phyloP scores from a whole-genome alignment of 2,797 vertebrate genomes.

The Rhynchonycteris naso region DNA sequence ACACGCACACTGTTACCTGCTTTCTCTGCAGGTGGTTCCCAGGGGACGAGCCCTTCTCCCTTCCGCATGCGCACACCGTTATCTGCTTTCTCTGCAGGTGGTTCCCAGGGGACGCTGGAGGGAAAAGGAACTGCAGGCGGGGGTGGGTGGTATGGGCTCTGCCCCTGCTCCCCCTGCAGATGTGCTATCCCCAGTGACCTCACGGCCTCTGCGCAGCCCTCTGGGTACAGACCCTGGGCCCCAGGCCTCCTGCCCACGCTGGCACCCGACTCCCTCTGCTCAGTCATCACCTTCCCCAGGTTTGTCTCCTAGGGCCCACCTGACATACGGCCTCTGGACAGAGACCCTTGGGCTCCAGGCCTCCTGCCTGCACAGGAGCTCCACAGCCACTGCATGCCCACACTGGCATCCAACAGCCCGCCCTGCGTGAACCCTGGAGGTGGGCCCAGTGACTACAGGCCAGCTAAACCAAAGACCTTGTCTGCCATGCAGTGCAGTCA shows the following conservation, averaged over 20 bases:
- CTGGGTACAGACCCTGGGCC: no score
- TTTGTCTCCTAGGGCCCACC: not conserved
- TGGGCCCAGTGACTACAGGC: not conserved
- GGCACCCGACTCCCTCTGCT: not conserved
- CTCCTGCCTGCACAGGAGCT: not conserved
- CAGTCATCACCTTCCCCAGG: not conserved
- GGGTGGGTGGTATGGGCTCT: not conserved
- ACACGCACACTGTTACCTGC: not conserved
- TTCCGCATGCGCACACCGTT: no score
- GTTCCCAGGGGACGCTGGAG: not conserved
- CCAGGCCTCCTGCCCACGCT: not conserved
- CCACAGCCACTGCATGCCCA: not conserved
- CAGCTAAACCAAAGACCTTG: not conserved
- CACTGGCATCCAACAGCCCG: not conserved
- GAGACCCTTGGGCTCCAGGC: not conserved
- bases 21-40: not conserved
- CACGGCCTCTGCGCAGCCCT: not conserved
- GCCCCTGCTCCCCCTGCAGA: not conserved
- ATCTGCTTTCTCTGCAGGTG: not conserved
- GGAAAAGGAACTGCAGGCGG: not conserved
- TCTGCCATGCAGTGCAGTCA: not conserved
- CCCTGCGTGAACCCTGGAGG: not conserved
- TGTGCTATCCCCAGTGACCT: not conserved
- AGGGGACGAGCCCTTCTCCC: not conserved
- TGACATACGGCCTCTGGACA: not conserved